Evolutionary conservation across 2,888 invertebrate genomes (phyloP).

Genomic region (Acheta domesticus): DNA sequence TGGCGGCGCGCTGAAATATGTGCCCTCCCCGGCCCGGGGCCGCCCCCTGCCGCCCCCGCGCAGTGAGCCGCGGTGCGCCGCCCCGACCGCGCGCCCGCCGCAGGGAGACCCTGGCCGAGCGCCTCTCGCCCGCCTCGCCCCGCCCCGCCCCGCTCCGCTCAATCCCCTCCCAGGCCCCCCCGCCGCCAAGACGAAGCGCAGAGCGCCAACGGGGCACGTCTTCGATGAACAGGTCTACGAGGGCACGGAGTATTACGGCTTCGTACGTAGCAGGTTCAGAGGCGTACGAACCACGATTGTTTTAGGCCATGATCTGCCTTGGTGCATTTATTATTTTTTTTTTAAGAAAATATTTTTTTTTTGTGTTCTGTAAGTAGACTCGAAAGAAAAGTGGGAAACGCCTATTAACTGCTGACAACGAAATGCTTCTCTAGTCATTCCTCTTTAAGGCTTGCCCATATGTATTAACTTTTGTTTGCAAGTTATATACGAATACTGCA

Average conservation of each 20-base stretch:
- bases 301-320: too few relatives aligned
- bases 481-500: too few relatives aligned
- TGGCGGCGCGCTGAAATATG: background rate
- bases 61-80: background rate
- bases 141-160: background rate
- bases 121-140: background rate
- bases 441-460: too few relatives aligned
- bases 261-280: too few relatives aligned
- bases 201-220: background rate
- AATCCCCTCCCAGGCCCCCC: background rate
- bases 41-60: background rate
- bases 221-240: background rate
- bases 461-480: too few relatives aligned
- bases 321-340: too few relatives aligned
- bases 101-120: background rate
- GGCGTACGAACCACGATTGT: too few relatives aligned
- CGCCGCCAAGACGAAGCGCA: background rate
- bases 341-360: too few relatives aligned
- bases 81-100: background rate
- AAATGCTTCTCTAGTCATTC: too few relatives aligned
- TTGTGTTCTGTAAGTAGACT: background rate
- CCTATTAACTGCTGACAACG: too few relatives aligned
- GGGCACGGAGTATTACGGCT: too few relatives aligned
- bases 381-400: background rate
- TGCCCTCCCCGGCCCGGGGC: background rate